Evolutionary conservation across 2,113 vertebrate genomes (phyloP), one percentile per base, ranked within the genome.

Genomic region (Sinocyclocheilus rhinocerous): DNA sequence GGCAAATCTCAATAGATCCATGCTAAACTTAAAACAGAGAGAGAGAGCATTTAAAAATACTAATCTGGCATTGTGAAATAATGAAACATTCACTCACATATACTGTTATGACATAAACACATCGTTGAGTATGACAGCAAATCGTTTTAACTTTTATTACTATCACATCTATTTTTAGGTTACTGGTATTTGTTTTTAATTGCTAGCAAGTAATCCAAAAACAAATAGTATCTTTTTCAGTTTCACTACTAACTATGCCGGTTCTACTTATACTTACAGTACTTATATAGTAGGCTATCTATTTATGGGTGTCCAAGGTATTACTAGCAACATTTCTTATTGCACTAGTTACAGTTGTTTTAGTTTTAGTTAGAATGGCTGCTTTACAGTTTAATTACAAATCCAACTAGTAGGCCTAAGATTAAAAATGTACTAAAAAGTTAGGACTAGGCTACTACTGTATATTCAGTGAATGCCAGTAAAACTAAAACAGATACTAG

Each of bases 11-110:
- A 76, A 2, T 39, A 63, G 45, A 50, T 78, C 84, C 88, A 89
- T 89, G 42, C 57, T 89, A 42, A 85, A 50, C 75, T 59, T 52
- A 42, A 85, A 39, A 33, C 29, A 86, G 10, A 73, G 6, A 61
- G 6, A 61, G 4, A 83, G 16, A 63, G 24, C 22, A 57, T 48
- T 59, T 48, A 2, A 42, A 45, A 76, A 18, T 29, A 13, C 42
- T 22, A 11, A 73, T 73, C 9, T 42, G 36, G 8, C 1, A 10
- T 11, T 72, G 8, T 12, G 70, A 11, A 42, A 73, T 22, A 42
- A n/a, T n/a, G 70, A 73, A 76, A 48, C 13, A 48, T 76, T 75
- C 72, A 59, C 55, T 57, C 55, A 57, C 55, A 26, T 2, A 57
- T 57, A 57, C 18, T 20, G 0, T 57, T 57, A 57, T n/a, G 39